Evolutionary conservation across 2,113 vertebrate genomes (phyloP), one percentile per base, ranked within the genome.

Genomic region (Emberiza fucata): DNA sequence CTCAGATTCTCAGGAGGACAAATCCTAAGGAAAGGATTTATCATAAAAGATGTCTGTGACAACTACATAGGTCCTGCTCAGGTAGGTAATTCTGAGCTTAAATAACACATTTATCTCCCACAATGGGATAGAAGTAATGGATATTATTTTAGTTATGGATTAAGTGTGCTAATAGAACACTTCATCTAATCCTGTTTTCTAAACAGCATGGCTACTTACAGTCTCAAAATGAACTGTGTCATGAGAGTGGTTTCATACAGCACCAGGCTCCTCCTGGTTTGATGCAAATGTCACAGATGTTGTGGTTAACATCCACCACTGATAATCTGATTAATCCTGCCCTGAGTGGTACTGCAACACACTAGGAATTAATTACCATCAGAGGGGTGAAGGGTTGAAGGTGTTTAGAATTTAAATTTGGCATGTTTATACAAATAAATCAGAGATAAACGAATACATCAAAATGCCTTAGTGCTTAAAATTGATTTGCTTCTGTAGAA

Each of bases 161-260:
- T 65, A 81, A 68, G 57, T 44, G 21, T 37, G 53, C 81, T 89
- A 92, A 94, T 73, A 92, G 24, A 81, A 93, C 57, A 72, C 73
- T 91, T 94, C 31, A 79, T 53, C 65, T 87, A 92, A 94, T 94
- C 78, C 81, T 84, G 61, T 79, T 95, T 93, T 50, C 61, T 39
- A 29, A 94, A 78, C 78, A 87, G 69, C 40, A 7, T 42, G 81
- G 65, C 81, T 87, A 48, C 84, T 82, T 48, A 57, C 4, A 81
- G 2, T 37, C 60, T 87, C 57, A 87, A 65, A 60, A 89, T 64
- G 20, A 92, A 24, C 69, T 86, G 86, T 91, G 83, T 65, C 80
- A 76, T 65, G 20, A 89, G 33, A 72, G 44, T 5, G 1, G 79
- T 72, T 94, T 86, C 80, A 90, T 44, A 63, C 39, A 93, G 64